A percentile compares a stretch with the other conserved stretches of the same genome.
These are phyloP conservation scores for Sesia bembeciformis DNA, from an alignment of 2,888 invertebrate genomes.

Conservation along the genomic window DNA sequence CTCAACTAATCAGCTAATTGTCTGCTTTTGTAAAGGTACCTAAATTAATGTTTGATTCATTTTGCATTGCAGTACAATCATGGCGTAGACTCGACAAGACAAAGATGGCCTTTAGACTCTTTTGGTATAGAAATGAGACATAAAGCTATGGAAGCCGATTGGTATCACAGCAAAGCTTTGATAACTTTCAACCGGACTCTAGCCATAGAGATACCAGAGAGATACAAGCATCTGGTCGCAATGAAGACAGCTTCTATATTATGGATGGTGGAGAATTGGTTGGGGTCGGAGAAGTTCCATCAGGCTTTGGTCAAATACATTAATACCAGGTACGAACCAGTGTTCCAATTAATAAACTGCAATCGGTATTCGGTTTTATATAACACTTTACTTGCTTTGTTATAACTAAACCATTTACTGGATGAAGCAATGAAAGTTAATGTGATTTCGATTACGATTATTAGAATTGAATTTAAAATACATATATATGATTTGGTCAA, in stretches of 20 bases:
- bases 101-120: constrained; percentile 22
- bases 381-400: neutral
- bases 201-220: constrained; percentile 43
- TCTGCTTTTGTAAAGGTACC: too few species aligned
- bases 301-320: constrained; percentile 49
- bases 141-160: constrained; percentile 50
- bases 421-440: neutral
- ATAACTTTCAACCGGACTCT: constrained; percentile 41
- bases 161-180: constrained; percentile 43
- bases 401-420: neutral
- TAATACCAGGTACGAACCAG: constrained; percentile 28
- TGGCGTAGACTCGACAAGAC: constrained; percentile 15
- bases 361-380: neutral
- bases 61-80: constrained; percentile 33
- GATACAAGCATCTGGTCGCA: constrained; percentile 44
- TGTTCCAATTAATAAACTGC: neutral
- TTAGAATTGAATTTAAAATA: neutral
- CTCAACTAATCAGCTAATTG: too few species aligned
- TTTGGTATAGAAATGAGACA: constrained; percentile 52
- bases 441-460: neutral
- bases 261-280: constrained; percentile 67
- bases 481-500: too few species aligned
- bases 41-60: too few species aligned
- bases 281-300: constrained; percentile 45
- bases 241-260: constrained; percentile 59